Evolutionary conservation across 2,797 vertebrate species (phyloP).

Genomic region (Galagoides demidoff): DNA sequence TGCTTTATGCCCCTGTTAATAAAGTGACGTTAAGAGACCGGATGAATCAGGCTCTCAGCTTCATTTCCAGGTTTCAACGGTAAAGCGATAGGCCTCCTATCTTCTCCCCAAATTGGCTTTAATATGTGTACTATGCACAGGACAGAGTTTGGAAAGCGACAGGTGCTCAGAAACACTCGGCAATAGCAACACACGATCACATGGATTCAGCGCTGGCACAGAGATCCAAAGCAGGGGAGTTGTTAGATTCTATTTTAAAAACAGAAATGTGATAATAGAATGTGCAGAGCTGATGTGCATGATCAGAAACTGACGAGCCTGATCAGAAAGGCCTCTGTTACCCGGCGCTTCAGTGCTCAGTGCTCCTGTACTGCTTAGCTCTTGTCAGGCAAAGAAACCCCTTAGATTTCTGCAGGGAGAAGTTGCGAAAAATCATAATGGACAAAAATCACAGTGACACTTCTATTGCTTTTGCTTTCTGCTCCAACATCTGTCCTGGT

Average conservation of each 20-base stretch:
- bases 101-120: neutral
- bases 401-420: neutral
- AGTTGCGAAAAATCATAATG: neutral
- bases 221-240: neutral
- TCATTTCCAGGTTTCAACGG: neutral
- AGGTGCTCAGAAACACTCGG: neutral
- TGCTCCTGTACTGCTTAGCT: neutral
- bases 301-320: neutral
- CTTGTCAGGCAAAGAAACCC: neutral
- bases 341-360: neutral
- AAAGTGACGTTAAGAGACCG: neutral
- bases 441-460: neutral
- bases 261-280: no score
- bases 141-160: neutral
- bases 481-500: neutral
- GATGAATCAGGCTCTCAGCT: neutral
- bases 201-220: neutral
- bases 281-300: neutral
- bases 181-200: neutral
- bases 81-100: neutral
- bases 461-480: neutral
- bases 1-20: neutral
- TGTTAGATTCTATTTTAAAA: neutral
- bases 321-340: neutral
- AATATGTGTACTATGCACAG: neutral